Evolutionary conservation across 2,797 vertebrate genomes (phyloP), one percentile per base, ranked within the genome.

Genomic region (Adelosebastes latens): DNA sequence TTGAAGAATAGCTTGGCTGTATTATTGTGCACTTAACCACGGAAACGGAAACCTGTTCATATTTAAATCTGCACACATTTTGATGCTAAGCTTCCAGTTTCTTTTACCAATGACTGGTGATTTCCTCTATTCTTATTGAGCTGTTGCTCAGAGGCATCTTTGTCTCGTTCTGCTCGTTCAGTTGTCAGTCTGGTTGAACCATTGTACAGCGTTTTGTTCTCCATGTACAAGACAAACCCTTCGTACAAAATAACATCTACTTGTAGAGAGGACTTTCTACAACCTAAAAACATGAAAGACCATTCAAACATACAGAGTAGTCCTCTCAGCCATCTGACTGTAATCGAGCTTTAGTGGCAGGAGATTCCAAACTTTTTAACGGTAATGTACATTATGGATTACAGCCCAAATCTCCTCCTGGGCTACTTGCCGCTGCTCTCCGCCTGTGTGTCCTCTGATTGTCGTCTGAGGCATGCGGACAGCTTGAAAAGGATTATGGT

Each of bases 401-500:
- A 76, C 18, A 25, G 64, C 8, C 55, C 25, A 5, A 25, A 34
- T 16, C 27, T 14, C n/a, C 2, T 22, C 46, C 79, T 29, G 31
- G 4, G 59, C 53, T 22, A 4, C 72, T 65, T 13, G 34, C 3
- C 4, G 31, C 7, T 8, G 49, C 61, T 46, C 34, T 46, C 72
- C 6, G 29, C 11, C 68, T 42, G 55, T 32, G 29, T 71, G 61
- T 59, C 61, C 32, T 72, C 72, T 24, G 58, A 16, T 60, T 36
- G 65, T 58, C 27, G 39, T 81, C 53, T 77, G 34, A 70, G 65
- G 76, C 76, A 55, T 56, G 73, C 39, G 52, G 60, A 3, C 72
- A 12, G 27, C 80, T 74, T 42, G 58, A n/a, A 66, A 14, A 61
- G 85, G 89, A 87, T 92, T 91, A 87, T 0, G 2, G 39, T 75